These are phyloP conservation scores for Coremacera marginata DNA, from an alignment of 2,888 invertebrate genomes.

Conservation along the genomic window DNA sequence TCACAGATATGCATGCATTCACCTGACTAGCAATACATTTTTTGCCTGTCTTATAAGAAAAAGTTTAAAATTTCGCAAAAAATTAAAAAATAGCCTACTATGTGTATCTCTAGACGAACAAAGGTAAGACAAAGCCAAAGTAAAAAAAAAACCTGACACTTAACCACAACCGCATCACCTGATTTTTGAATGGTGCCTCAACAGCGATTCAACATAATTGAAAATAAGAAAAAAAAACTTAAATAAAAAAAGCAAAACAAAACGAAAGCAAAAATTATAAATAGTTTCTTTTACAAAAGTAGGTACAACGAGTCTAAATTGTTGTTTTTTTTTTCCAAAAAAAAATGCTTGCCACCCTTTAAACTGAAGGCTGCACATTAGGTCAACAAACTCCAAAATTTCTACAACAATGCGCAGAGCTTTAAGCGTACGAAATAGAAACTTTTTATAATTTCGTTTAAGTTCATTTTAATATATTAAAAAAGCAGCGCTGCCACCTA, in stretches of 20 bases:
- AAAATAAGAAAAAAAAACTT: neutral
- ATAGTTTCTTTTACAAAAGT: neutral
- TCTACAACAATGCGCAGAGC: neutral
- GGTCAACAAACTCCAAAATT: neutral
- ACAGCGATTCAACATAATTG: too few relatives aligned
- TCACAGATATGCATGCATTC: too few relatives aligned
- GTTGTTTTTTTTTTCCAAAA: neutral
- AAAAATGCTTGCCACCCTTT: neutral
- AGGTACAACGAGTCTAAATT: neutral
- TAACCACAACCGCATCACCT: neutral
- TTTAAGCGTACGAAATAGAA: neutral
- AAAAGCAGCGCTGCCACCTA: neutral
- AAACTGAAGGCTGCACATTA: neutral
- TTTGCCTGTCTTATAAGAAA: too few relatives aligned
- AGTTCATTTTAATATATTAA: neutral
- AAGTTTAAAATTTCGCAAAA: too few relatives aligned
- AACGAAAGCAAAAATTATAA: constrained; percentile 8
- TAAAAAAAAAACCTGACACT: neutral
- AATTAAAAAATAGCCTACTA: too few relatives aligned
- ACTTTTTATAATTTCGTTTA: neutral
- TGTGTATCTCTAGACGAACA: too few relatives aligned
- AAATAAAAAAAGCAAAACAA: constrained; percentile 41
- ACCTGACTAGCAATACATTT: too few relatives aligned
- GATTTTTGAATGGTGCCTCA: neutral
- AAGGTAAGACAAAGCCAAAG: neutral